These are phyloP conservation scores for Brienomyrus brachyistius DNA, from an alignment of 2,113 vertebrate species.

Conservation along the genomic window DNA sequence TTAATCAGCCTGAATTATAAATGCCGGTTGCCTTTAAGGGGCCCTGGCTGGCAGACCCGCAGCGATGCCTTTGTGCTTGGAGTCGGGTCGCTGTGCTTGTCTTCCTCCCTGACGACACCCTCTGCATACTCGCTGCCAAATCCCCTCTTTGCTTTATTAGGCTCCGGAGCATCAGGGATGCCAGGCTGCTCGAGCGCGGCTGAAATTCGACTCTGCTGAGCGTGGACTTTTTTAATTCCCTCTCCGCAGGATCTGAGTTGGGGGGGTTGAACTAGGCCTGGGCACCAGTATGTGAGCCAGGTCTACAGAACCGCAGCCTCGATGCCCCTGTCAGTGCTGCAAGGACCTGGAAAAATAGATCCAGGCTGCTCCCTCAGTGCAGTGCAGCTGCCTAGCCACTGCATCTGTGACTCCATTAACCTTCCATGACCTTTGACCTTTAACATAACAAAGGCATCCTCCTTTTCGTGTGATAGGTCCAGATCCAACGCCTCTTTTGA, in stretches of 20 bases:
- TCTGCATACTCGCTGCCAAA: not conserved
- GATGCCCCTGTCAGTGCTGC: not conserved
- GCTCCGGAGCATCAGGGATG: not conserved
- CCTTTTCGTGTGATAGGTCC: not conserved
- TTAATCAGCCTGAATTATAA: slow-evolving; percentile 10
- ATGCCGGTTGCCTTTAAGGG: not conserved
- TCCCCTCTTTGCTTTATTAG: slow-evolving; percentile 21
- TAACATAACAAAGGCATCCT: not conserved
- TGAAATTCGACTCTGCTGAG: slow-evolving; percentile 14
- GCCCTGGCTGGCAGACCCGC: not conserved
- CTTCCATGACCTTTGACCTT: not conserved
- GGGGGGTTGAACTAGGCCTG: not conserved
- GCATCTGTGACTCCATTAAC: not conserved
- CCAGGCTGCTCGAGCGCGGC: slow-evolving; percentile 8
- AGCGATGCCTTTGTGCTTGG: not conserved
- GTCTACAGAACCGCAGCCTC: not conserved
- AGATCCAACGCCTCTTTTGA: not conserved
- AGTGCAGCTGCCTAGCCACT: not conserved
- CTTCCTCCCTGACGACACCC: not conserved
- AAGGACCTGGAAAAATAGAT: not conserved
- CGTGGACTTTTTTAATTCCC: slow-evolving; percentile 5
- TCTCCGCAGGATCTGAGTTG: not conserved
- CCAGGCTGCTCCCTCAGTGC: not conserved
- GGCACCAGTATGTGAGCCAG: not conserved
- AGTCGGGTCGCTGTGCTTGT: not conserved